Conservation (phyloP, 2,797 vertebrate species). For the Onychomys leucogaster region DNA sequence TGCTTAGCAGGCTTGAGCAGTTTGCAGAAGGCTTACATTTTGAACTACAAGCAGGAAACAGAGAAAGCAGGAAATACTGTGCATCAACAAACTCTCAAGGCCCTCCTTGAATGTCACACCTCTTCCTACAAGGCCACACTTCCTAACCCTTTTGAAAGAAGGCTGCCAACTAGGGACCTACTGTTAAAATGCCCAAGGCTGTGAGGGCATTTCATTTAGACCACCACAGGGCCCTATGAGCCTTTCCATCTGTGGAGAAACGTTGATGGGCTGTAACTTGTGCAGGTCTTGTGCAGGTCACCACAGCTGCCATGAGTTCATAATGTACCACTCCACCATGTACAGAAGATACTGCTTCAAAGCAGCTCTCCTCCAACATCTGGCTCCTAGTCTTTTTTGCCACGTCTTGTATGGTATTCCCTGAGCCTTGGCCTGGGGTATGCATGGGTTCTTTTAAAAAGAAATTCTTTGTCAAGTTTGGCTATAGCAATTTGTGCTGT, state of each 20-base stretch:
- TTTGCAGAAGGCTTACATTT: not conserved
- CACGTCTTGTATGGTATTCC: not conserved
- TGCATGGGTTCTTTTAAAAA: not conserved
- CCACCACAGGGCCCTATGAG: not conserved
- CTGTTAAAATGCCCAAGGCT: not conserved
- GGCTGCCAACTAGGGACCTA: not conserved
- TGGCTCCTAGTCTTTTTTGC: not conserved
- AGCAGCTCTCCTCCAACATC: not conserved
- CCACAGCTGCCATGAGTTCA: not conserved
- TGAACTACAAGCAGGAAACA: not conserved
- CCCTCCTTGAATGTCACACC: not conserved
- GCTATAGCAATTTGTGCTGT: not conserved
- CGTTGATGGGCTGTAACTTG: not conserved
- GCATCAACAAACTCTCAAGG: not conserved
- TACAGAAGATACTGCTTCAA: not conserved
- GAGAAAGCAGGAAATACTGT: not conserved
- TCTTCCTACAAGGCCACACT: not conserved
- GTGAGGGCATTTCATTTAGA: not conserved
- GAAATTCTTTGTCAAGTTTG: not conserved
- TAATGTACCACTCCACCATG: not conserved
- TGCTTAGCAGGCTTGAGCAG: not conserved
- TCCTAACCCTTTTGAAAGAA: not conserved
- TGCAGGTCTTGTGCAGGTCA: not conserved
- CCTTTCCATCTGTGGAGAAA: not conserved
- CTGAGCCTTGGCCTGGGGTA: not conserved